Conservation (phyloP, 2,797 vertebrate species). For the Scarus forsteni region DNA sequence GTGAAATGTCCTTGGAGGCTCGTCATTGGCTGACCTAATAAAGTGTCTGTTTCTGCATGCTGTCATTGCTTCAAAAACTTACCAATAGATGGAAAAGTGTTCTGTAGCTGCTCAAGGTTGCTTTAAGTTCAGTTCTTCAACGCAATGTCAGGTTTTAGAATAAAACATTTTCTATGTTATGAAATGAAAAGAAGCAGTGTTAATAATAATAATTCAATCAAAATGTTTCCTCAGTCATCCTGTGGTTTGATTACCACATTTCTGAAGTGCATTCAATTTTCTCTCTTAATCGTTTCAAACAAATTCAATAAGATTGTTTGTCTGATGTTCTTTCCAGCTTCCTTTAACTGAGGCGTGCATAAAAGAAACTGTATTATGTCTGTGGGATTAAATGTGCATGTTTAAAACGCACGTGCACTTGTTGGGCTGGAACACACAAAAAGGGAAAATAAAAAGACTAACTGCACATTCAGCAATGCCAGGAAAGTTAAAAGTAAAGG, state of each 20-base stretch:
- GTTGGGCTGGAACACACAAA: conserved; percentile 56
- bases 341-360: conserved; percentile 49
- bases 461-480: conserved; percentile 32
- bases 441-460: conserved; percentile 51
- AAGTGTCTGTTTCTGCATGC: too few species aligned
- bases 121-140: too few species aligned
- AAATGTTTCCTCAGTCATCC: too few species aligned
- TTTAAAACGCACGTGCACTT: conserved; percentile 43
- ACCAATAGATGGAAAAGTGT: too few species aligned
- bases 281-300: conserved; percentile 44
- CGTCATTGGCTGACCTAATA: too few species aligned
- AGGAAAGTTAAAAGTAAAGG: conserved; percentile 39
- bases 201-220: neutral
- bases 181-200: neutral
- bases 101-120: too few species aligned
- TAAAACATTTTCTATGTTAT: too few species aligned
- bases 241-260: neutral
- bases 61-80: too few species aligned
- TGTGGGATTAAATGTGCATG: conserved; percentile 53
- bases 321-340: conserved; percentile 38
- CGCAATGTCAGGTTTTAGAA: too few species aligned
- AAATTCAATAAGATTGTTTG: conserved; percentile 7
- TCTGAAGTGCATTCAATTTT: conserved; percentile 27
- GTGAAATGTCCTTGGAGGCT: too few species aligned
- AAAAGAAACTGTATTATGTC: conserved; percentile 55